phyloP scores from a whole-genome alignment of 2,797 vertebrate species.

The Pseudomugil gertrudae region DNA sequence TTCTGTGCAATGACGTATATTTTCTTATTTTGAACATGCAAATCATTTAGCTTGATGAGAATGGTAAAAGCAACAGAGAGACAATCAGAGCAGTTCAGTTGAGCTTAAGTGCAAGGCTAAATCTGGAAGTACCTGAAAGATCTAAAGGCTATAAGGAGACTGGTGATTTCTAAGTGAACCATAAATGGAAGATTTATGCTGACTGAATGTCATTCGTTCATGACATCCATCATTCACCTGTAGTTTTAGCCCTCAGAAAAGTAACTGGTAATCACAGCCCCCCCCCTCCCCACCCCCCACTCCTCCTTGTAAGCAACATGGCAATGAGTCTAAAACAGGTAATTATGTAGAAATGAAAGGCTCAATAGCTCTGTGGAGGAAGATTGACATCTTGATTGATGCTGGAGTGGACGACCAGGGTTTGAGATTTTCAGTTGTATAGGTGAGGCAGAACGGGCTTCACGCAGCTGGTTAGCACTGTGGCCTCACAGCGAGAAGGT shows the following conservation, averaged over 20 bases:
- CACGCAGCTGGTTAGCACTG: too few species aligned
- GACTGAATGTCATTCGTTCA: slow-evolving; percentile 29
- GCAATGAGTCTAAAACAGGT: slow-evolving; percentile 55
- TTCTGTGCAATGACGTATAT: too few species aligned
- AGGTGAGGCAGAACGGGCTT: too few species aligned
- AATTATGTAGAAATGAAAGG: slow-evolving; percentile 71
- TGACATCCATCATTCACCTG: slow-evolving; percentile 25
- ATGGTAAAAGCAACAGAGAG: background rate
- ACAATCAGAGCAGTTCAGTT: background rate
- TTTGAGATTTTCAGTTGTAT: slow-evolving; percentile 12
- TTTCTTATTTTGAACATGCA: background rate
- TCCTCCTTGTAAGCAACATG: slow-evolving; percentile 36
- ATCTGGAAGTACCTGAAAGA: slow-evolving; percentile 17
- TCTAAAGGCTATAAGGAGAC: slow-evolving; percentile 10
- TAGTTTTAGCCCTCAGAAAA: slow-evolving; percentile 30
- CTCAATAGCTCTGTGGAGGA: slow-evolving; percentile 65
- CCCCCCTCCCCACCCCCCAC: slow-evolving; percentile 4
- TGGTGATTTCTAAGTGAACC: slow-evolving; percentile 11
- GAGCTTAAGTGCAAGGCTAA: slow-evolving; percentile 8
- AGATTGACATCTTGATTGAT: slow-evolving; percentile 76
- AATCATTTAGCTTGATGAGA: background rate
- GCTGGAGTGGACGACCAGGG: slow-evolving; percentile 23
- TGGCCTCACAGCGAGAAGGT: too few species aligned
- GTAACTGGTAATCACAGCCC: slow-evolving; percentile 42
- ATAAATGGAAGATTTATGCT: slow-evolving; percentile 21